Evolutionary conservation across 1,140 invertebrate genomes (phyloP).

Genomic region (Cylas formicarius): DNA sequence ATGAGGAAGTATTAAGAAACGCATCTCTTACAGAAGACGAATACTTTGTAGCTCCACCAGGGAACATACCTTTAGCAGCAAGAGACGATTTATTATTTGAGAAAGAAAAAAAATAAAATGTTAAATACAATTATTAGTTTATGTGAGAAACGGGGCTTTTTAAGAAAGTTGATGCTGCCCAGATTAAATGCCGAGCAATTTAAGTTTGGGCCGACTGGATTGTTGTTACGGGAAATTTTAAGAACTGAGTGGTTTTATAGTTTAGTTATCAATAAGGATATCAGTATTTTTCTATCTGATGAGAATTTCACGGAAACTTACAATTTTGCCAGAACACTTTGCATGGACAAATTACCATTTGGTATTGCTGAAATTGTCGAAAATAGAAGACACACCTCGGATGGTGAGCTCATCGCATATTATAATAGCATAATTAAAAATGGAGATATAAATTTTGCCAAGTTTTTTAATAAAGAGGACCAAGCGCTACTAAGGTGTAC

Average conservation of each 20-base stretch:
- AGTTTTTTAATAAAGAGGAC: constrained; percentile 17
- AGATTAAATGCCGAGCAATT: constrained; percentile 36
- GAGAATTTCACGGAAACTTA: constrained; percentile 34
- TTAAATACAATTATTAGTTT: constrained; percentile 41
- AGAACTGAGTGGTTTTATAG: constrained; percentile 51
- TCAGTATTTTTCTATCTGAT: constrained; percentile 45
- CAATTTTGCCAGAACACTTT: constrained; percentile 36
- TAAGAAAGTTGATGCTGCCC: constrained; percentile 36
- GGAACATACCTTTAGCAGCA: constrained; percentile 61
- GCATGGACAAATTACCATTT: constrained; percentile 44
- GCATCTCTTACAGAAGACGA: constrained; percentile 70
- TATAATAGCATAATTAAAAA: constrained; percentile 20
- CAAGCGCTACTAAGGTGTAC: constrained; percentile 32
- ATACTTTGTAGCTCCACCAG: constrained; percentile 81
- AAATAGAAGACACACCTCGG: constrained; percentile 7
- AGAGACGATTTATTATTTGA: constrained; percentile 44
- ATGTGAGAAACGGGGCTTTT: constrained; percentile 39
- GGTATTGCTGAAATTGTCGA: constrained; percentile 44
- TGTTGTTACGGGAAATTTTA: constrained; percentile 48
- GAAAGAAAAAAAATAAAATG: constrained; percentile 29
- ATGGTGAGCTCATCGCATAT: constrained; percentile 16
- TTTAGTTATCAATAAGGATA: constrained; percentile 46
- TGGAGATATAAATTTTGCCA: constrained; percentile 18
- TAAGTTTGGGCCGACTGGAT: constrained; percentile 47
- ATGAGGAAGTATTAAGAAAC: constrained; percentile 63